These are phyloP conservation scores for Brachionus sp. DNA, from an alignment of 1,140 invertebrate genomes.

Conservation along the genomic window DNA sequence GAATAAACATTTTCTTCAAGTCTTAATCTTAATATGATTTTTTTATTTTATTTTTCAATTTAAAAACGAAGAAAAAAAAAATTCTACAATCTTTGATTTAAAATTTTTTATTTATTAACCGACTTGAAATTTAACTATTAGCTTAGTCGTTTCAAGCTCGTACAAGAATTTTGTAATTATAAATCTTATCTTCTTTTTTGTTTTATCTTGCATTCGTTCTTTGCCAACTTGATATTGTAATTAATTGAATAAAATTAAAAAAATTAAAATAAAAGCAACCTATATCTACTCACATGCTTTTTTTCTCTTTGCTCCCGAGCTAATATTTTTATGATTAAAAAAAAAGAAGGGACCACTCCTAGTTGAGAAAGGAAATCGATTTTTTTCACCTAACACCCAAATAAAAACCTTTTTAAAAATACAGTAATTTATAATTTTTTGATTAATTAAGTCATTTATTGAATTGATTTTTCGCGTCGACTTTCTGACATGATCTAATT, in stretches of 20 bases:
- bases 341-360: neutral
- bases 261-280: neutral
- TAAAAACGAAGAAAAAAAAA: neutral
- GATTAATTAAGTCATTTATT: neutral
- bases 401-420: neutral
- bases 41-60: neutral
- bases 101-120: slow-evolving; percentile 12
- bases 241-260: neutral
- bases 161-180: slow-evolving; percentile 37
- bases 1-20: neutral
- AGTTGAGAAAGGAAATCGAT: neutral
- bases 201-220: neutral
- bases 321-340: neutral
- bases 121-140: slow-evolving; percentile 33
- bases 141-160: neutral
- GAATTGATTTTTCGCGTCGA: no score
- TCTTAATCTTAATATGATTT: neutral
- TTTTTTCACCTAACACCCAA: neutral
- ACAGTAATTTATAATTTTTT: neutral
- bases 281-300: slow-evolving; percentile 34
- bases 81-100: neutral
- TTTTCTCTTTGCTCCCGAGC: neutral
- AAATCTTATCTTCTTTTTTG: slow-evolving; percentile 14
- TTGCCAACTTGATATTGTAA: slow-evolving; percentile 36
- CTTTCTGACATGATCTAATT: no score